phyloP scores from a whole-genome alignment of 2,888 invertebrate species.

The Scaptomyza cyrtandrae region DNA sequence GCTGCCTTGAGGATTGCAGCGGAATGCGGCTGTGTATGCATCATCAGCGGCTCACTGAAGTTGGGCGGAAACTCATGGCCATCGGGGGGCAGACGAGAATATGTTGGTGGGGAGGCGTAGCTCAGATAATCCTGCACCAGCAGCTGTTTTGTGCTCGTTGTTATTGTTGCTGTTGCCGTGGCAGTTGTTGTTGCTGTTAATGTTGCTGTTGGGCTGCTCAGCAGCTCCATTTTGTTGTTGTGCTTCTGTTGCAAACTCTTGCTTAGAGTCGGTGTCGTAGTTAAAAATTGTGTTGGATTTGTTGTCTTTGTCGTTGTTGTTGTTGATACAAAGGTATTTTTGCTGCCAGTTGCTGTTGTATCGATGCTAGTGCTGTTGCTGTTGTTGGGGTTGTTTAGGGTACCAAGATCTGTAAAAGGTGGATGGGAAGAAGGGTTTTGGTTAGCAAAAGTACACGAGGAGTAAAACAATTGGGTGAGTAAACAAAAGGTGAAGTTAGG shows the following conservation, averaged over 20 bases:
- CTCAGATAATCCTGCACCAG: conserved; percentile 83
- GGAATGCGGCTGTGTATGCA: conserved; percentile 73
- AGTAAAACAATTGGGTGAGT: conserved; percentile 31
- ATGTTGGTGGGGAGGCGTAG: conserved; percentile 83
- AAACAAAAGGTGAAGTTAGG: neutral
- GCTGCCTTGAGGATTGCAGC: conserved; percentile 49
- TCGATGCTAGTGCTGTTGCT: conserved; percentile 39
- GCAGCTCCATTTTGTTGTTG: conserved; percentile 82
- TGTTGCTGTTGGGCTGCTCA: conserved; percentile 72
- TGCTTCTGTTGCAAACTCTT: conserved; percentile 44
- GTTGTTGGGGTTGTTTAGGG: conserved; percentile 65
- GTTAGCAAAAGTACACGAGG: conserved; percentile 63
- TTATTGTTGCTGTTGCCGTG: conserved; percentile 61
- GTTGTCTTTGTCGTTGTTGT: conserved; percentile 11
- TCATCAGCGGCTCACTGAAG: conserved; percentile 84
- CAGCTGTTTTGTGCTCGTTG: conserved; percentile 77
- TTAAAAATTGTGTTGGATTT: conserved; percentile 10
- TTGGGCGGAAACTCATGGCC: conserved; percentile 85
- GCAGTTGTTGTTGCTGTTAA: conserved; percentile 49
- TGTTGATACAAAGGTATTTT: conserved; percentile 23
- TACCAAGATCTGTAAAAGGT: conserved; percentile 71
- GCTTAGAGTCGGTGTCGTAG: conserved; percentile 33
- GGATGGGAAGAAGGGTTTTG: conserved; percentile 36
- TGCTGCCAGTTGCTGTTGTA: conserved; percentile 27
- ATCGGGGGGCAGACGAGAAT: conserved; percentile 84